Percentiles rank a stretch among this genome's conserved stretches.
phyloP scores from a whole-genome alignment of 2,888 invertebrate species.

The Plutella xylostella region DNA sequence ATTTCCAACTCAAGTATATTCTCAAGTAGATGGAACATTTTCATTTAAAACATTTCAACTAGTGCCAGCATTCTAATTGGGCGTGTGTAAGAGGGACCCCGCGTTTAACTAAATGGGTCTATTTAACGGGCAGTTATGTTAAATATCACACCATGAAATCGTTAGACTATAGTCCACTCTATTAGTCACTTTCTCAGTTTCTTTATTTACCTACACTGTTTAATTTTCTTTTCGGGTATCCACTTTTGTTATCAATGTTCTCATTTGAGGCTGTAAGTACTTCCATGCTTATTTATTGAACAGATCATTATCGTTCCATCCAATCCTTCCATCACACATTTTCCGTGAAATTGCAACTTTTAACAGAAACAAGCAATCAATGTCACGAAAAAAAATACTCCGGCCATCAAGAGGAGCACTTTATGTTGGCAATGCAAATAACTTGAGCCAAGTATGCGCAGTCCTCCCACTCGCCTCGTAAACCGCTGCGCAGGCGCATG shows the following conservation, averaged over 20 bases:
- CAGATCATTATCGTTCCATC: no score
- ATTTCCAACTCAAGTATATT: not conserved
- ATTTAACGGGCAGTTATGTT: slow-evolving; percentile 47
- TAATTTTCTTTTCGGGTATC: not conserved
- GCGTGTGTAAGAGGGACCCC: slow-evolving; percentile 48
- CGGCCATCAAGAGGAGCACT: slow-evolving; percentile 14
- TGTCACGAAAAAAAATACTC: not conserved
- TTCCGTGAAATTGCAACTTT: no score
- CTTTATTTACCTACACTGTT: not conserved
- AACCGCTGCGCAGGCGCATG: slow-evolving; percentile 18
- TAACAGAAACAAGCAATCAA: slow-evolving; percentile 1
- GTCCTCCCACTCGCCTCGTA: slow-evolving; percentile 26
- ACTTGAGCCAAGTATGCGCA: no score
- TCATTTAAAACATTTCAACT: not conserved
- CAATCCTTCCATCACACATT: no score
- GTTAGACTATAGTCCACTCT: slow-evolving; percentile 23
- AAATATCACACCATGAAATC: slow-evolving; percentile 58
- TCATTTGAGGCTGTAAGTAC: no score
- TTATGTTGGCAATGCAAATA: slow-evolving; percentile 31
- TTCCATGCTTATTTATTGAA: no score
- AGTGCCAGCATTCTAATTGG: slow-evolving; percentile 37
- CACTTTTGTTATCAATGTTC: not conserved
- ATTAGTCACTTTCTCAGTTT: not conserved
- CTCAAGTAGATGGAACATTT: not conserved
- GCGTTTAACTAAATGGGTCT: slow-evolving; percentile 49